Conservation (phyloP, 2,888 invertebrate genomes). For the Diachrysia chrysitis region DNA sequence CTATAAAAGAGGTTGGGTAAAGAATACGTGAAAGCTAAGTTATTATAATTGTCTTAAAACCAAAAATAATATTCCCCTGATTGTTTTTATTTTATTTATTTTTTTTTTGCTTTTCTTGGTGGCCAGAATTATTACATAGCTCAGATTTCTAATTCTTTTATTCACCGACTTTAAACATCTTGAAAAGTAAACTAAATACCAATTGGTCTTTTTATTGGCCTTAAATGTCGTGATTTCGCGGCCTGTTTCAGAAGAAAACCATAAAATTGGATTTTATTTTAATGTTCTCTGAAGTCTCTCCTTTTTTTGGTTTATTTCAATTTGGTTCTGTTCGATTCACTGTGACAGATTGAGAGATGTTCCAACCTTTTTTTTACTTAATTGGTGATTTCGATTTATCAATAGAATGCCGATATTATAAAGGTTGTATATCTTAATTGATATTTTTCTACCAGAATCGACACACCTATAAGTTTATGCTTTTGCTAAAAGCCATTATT, state of each 20-base stretch:
- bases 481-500: background rate
- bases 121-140: background rate
- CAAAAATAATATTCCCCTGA: background rate
- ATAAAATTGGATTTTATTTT: conserved; percentile 50
- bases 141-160: background rate
- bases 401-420: background rate
- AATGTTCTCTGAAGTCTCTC: too few species aligned
- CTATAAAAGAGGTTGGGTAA: conserved; percentile 8
- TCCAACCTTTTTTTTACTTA: conserved; percentile 5
- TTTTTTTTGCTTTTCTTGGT: background rate
- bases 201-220: background rate
- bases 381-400: background rate
- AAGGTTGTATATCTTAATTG: background rate
- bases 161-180: too few species aligned
- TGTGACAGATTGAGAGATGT: conserved; percentile 15
- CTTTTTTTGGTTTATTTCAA: conserved; percentile 32
- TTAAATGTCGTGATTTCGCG: conserved; percentile 20
- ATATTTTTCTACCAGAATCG: background rate
- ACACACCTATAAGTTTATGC: background rate
- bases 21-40: background rate
- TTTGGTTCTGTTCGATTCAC: conserved; percentile 25
- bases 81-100: background rate
- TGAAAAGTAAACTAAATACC: background rate
- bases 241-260: conserved; percentile 21
- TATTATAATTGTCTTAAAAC: background rate